Conservation (phyloP, 2,888 invertebrate species). For the Ligdia adustata region DNA sequence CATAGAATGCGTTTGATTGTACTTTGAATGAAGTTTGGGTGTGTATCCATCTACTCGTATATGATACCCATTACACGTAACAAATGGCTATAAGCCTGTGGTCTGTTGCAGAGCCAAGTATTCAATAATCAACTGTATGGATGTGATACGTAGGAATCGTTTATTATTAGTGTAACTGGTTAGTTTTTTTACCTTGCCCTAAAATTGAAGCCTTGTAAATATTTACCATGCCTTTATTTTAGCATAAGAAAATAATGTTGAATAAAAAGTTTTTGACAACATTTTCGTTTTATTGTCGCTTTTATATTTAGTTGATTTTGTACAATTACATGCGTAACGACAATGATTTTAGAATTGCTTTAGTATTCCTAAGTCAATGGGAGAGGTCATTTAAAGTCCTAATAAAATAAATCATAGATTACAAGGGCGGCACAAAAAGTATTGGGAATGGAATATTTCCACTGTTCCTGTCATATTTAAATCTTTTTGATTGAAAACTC, state of each 20-base stretch:
- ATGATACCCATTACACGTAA: not conserved
- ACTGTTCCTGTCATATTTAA: too few species aligned
- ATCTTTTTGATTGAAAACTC: too few species aligned
- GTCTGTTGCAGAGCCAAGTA: slow-evolving; percentile 64
- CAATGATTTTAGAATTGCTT: too few species aligned
- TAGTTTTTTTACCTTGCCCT: slow-evolving; percentile 81
- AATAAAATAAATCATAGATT: too few species aligned
- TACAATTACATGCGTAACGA: too few species aligned
- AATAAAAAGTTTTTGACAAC: slow-evolving; percentile 76
- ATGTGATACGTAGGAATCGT: slow-evolving; percentile 71
- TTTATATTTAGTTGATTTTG: too few species aligned
- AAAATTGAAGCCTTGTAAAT: slow-evolving; percentile 81
- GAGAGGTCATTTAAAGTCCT: too few species aligned
- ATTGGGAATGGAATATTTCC: too few species aligned
- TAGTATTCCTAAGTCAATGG: too few species aligned
- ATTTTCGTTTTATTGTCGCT: slow-evolving; percentile 70
- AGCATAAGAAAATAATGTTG: slow-evolving; percentile 78
- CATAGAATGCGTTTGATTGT: too few species aligned
- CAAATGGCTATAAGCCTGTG: slow-evolving; percentile 41
- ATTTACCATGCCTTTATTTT: slow-evolving; percentile 80
- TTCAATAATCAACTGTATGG: slow-evolving; percentile 51
- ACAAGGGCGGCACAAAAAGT: too few species aligned
- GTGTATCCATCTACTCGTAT: slow-evolving; percentile 11
- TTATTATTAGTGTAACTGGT: slow-evolving; percentile 66
- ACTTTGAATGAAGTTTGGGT: not conserved